phyloP scores from a whole-genome alignment of 1,140 invertebrate species.

The Listronotus oregonensis region DNA sequence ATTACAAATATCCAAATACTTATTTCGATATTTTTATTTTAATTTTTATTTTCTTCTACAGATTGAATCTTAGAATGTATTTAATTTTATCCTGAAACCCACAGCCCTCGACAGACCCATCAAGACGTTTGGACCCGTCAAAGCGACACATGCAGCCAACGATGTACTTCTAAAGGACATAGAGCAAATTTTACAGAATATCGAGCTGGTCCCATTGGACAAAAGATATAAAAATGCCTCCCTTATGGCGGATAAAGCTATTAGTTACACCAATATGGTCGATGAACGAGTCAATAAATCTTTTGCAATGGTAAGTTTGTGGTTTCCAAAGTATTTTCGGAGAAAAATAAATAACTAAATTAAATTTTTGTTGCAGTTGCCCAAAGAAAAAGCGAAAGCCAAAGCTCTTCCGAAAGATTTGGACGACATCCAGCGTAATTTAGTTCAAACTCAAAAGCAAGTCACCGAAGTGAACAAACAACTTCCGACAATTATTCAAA shows the following conservation, averaged over 20 bases:
- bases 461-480: conserved; percentile 68
- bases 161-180: conserved; percentile 60
- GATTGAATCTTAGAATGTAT: too few species aligned
- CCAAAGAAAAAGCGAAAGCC: conserved; percentile 54
- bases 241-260: conserved; percentile 45
- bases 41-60: too few species aligned
- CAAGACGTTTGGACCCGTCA: conserved; percentile 56
- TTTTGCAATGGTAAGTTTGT: conserved; percentile 33
- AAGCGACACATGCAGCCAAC: conserved; percentile 58
- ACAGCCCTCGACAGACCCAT: conserved; percentile 59
- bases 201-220: conserved; percentile 23
- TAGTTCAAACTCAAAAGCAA: conserved; percentile 70
- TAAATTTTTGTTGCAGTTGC: background rate
- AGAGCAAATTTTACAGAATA: conserved; percentile 53
- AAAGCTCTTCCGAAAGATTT: conserved; percentile 72
- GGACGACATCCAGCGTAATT: conserved; percentile 71
- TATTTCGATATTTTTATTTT: too few species aligned
- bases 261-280: conserved; percentile 25
- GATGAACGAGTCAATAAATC: conserved; percentile 32
- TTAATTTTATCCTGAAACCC: too few species aligned
- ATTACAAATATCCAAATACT: too few species aligned
- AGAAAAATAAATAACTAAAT: too few species aligned
- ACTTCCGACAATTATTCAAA: conserved; percentile 66
- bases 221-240: conserved; percentile 42
- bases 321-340: too few species aligned